Conservation (phyloP, 2,797 vertebrate species). For the Pelodytes ibericus region DNA sequence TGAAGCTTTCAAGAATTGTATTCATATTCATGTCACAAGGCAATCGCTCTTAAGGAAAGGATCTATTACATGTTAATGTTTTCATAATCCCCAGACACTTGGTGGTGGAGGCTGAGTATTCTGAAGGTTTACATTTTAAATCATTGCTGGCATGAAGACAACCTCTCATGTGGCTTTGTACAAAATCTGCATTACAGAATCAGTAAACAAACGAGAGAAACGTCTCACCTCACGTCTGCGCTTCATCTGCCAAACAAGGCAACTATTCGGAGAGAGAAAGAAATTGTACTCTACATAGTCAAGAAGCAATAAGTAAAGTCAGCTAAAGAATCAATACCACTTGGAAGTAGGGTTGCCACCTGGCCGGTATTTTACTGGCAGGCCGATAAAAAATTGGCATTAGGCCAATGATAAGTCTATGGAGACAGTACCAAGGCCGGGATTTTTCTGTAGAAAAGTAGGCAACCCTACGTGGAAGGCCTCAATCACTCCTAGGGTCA, state of each 20-base stretch:
- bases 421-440: too few species aligned
- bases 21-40: conserved; percentile 50
- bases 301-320: not conserved
- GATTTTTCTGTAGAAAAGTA: too few species aligned
- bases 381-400: too few species aligned
- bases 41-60: conserved; percentile 35
- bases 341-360: too few species aligned
- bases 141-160: conserved; percentile 44
- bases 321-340: not conserved
- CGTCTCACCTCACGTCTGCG: not conserved
- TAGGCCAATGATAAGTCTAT: too few species aligned
- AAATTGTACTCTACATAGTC: not conserved
- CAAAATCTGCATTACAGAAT: conserved; percentile 33
- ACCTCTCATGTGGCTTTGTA: conserved; percentile 30
- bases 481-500: not conserved
- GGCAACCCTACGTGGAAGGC: too few species aligned
- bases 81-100: conserved; percentile 48
- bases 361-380: too few species aligned
- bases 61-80: conserved; percentile 54
- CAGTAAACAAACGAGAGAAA: conserved; percentile 3
- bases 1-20: conserved; percentile 48
- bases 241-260: not conserved
- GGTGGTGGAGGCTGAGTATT: conserved; percentile 43
- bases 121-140: conserved; percentile 47
- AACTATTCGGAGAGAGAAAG: not conserved